Conservation (phyloP, 2,888 invertebrate genomes). For the Odontomyia ornata region DNA sequence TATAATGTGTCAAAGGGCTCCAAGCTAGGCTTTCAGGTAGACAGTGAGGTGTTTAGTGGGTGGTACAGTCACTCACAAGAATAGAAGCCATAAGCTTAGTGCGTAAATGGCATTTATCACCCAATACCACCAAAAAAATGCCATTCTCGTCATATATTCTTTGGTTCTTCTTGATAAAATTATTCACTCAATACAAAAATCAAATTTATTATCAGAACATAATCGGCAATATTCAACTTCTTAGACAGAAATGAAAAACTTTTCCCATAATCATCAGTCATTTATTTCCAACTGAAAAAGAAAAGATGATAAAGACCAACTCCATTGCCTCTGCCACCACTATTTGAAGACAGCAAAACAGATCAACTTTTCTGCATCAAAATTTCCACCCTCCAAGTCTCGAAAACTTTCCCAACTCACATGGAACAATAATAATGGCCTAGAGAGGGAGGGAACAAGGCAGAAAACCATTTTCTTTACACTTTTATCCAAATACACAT, state of each 20-base stretch:
- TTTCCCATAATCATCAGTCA: conserved; percentile 30
- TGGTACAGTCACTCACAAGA: no score
- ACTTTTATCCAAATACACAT: background rate
- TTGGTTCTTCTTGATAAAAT: no score
- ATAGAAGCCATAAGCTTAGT: no score
- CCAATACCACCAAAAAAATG: no score
- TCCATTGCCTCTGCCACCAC: background rate
- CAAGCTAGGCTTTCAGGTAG: no score
- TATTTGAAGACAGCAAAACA: background rate
- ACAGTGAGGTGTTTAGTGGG: no score
- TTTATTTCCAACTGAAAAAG: conserved; percentile 8
- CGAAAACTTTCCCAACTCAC: background rate
- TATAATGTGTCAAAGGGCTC: no score
- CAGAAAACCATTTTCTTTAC: conserved; percentile 21
- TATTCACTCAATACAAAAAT: background rate
- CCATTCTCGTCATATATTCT: no score
- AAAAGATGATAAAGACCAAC: background rate
- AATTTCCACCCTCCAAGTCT: background rate
- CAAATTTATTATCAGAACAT: conserved; percentile 20
- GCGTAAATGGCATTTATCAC: no score
- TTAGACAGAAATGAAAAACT: conserved; percentile 21
- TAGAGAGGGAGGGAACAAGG: background rate
- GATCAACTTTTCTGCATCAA: background rate
- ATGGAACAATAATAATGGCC: conserved; percentile 18
- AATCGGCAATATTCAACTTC: conserved; percentile 17